Evolutionary conservation across 2,888 invertebrate genomes (phyloP).

Genomic region (Tuberolachnus salignus): DNA sequence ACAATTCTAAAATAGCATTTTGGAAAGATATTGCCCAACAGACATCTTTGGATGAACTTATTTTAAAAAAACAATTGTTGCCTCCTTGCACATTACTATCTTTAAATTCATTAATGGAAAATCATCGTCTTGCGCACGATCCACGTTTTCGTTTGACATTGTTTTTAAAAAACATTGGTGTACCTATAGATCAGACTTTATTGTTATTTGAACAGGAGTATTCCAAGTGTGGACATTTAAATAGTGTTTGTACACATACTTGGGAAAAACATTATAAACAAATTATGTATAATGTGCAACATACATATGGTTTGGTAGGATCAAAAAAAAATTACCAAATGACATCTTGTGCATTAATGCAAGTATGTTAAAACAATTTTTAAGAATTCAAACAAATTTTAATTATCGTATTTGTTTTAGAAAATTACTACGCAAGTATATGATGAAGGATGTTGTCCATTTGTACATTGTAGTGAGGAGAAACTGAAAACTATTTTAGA

Average conservation of each 20-base stretch:
- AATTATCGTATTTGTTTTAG: conserved; percentile 59
- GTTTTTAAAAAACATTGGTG: conserved; percentile 75
- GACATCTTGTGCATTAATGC: conserved; percentile 68
- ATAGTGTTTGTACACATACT: conserved; percentile 68
- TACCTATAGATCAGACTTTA: conserved; percentile 71
- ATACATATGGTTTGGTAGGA: conserved; percentile 76
- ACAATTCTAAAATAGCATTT: conserved; percentile 9
- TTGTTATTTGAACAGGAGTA: conserved; percentile 73
- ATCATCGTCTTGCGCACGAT: conserved; percentile 71
- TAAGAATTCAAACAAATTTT: background rate
- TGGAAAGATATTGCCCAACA: conserved; percentile 23
- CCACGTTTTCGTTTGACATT: conserved; percentile 72
- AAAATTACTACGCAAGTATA: conserved; percentile 62
- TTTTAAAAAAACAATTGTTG: conserved; percentile 62
- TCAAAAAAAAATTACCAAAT: conserved; percentile 69
- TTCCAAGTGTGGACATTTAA: conserved; percentile 64
- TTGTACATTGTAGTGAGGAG: conserved; percentile 67
- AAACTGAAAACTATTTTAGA: conserved; percentile 63
- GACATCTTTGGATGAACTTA: conserved; percentile 55
- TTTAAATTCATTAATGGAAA: conserved; percentile 65
- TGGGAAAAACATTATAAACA: conserved; percentile 71
- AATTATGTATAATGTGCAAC: conserved; percentile 72
- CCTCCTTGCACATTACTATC: conserved; percentile 74
- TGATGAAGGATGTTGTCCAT: conserved; percentile 72
- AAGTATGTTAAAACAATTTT: conserved; percentile 63